Evolutionary conservation across 2,888 invertebrate species (phyloP).

Genomic region (Carpatolechia fugitivella): DNA sequence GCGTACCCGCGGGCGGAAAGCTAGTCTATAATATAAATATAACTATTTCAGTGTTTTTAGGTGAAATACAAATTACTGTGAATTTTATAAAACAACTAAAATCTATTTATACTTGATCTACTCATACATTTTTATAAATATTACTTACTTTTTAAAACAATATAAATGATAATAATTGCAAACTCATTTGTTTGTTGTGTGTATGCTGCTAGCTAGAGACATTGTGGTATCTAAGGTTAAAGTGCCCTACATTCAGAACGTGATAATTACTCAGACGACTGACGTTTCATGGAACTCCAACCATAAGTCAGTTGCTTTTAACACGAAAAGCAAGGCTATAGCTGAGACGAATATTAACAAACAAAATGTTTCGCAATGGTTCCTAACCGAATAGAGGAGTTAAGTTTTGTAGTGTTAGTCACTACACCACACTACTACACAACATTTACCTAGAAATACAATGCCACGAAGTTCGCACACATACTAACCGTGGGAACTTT

Average conservation of each 20-base stretch:
- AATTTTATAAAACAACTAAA: too few relatives aligned
- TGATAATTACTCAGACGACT: constrained; percentile 28
- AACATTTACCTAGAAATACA: constrained; percentile 61
- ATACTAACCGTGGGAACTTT: constrained; percentile 48
- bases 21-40: too few relatives aligned
- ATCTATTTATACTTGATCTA: too few relatives aligned
- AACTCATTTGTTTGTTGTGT: background rate
- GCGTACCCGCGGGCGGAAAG: too few relatives aligned
- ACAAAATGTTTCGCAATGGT: constrained; percentile 56
- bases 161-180: too few relatives aligned
- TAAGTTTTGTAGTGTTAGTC: constrained; percentile 38
- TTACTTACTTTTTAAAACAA: too few relatives aligned
- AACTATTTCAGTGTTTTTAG: too few relatives aligned
- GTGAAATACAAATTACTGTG: too few relatives aligned
- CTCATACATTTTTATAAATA: too few relatives aligned
- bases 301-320: constrained; percentile 43
- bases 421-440: constrained; percentile 34
- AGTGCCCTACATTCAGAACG: constrained; percentile 14
- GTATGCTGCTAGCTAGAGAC: background rate
- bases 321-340: constrained; percentile 52
- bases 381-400: constrained; percentile 42
- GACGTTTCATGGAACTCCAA: constrained; percentile 30
- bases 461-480: constrained; percentile 71
- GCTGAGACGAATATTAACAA: constrained; percentile 53
- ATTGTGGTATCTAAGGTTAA: background rate